Conservation (phyloP, 2,797 vertebrate genomes). For the Tokudaia tokunoshimensis region DNA sequence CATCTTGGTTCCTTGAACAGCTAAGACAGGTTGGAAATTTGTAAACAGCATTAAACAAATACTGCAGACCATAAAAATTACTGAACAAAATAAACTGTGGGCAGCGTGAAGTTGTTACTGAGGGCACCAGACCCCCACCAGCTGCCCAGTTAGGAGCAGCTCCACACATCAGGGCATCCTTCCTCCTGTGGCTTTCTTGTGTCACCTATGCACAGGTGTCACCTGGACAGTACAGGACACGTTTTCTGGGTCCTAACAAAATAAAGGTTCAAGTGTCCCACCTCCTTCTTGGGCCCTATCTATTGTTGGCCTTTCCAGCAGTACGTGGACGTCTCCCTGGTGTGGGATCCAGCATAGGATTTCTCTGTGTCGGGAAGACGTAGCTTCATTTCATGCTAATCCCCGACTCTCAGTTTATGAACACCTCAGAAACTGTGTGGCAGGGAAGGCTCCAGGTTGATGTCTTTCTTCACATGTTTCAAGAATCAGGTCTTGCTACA, state of each 20-base stretch:
- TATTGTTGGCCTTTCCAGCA: not conserved
- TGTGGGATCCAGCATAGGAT: not conserved
- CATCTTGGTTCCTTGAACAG: not conserved
- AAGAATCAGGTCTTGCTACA: not conserved
- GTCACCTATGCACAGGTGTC: not conserved
- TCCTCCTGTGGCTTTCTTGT: not conserved
- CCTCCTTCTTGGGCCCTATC: not conserved
- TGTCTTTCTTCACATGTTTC: not conserved
- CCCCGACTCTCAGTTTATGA: too few relatives aligned
- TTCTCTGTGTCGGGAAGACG: not conserved
- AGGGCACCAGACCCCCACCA: not conserved
- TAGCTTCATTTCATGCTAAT: not conserved
- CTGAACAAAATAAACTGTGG: not conserved
- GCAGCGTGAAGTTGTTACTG: not conserved
- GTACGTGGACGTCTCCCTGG: not conserved
- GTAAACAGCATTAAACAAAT: not conserved
- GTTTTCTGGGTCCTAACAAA: not conserved
- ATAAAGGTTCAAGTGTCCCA: not conserved
- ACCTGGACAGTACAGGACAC: not conserved
- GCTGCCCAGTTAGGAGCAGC: accelerated
- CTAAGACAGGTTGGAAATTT: not conserved
- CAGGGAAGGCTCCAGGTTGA: not conserved
- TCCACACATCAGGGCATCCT: not conserved
- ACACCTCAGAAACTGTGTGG: too few relatives aligned
- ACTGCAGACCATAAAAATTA: not conserved